A percentile compares a stretch with the other conserved stretches of the same genome.
Evolutionary conservation across 2,797 vertebrate genomes (phyloP).

Genomic region (Gobionotothen gibberifrons): DNA sequence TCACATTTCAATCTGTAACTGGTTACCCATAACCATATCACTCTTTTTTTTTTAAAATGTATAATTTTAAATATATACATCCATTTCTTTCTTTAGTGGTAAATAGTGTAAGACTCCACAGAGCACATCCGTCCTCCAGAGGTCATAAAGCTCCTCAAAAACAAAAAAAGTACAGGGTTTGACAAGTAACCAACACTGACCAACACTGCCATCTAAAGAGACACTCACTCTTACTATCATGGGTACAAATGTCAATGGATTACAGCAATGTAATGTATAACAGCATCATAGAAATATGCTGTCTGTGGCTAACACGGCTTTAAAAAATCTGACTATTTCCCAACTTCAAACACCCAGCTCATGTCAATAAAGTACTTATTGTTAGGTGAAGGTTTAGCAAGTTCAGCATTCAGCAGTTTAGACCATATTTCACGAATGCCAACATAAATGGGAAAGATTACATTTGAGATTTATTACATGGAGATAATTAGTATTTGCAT

Average conservation of each 20-base stretch:
- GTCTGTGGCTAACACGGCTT: constrained; percentile 10
- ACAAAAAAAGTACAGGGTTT: too few relatives aligned
- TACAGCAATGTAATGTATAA: constrained; percentile 49
- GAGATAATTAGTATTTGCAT: neutral
- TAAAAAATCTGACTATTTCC: constrained; percentile 8
- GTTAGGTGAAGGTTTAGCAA: constrained; percentile 13
- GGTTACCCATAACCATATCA: neutral
- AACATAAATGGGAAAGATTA: constrained; percentile 4
- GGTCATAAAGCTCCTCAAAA: too few relatives aligned
- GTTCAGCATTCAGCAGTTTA: constrained; percentile 6
- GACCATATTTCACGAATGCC: neutral
- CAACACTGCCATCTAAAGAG: constrained; percentile 21
- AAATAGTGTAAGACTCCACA: too few relatives aligned
- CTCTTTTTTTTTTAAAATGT: neutral
- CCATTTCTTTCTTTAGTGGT: too few relatives aligned
- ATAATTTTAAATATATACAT: too few relatives aligned
- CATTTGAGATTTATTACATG: neutral
- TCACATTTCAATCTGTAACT: neutral
- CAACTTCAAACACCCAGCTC: constrained; percentile 22
- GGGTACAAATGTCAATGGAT: constrained; percentile 35
- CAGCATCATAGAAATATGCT: constrained; percentile 34
- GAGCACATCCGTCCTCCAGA: too few relatives aligned
- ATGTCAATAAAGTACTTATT: constrained; percentile 16
- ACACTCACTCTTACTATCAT: neutral
- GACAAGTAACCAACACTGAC: neutral